Evolutionary conservation across 2,113 vertebrate genomes (phyloP).

Genomic region (Ahaetulla prasina): DNA sequence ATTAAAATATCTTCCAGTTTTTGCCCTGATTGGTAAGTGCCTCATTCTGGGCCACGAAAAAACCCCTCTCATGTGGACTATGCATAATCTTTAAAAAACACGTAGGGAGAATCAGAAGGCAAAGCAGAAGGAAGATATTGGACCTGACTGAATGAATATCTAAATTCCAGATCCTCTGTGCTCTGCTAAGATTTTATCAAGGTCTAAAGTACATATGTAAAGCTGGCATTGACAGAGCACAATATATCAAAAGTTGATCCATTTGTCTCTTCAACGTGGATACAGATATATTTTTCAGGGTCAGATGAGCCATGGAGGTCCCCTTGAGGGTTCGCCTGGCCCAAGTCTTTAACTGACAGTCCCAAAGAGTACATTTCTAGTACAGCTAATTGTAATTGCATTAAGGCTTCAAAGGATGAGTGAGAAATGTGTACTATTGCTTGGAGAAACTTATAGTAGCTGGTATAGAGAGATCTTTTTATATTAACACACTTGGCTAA

Average conservation of each 20-base stretch:
- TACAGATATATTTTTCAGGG: not conserved
- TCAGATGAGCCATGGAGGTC: not conserved
- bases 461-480: not conserved
- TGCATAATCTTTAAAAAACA: not conserved
- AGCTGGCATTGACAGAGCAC: not conserved
- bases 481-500: not conserved
- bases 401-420: not conserved
- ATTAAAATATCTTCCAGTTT: not conserved
- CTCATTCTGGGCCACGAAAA: not conserved
- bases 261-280: not conserved
- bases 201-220: not conserved
- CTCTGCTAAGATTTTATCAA: not conserved
- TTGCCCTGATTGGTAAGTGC: not conserved
- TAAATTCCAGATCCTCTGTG: not conserved
- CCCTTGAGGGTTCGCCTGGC: not conserved
- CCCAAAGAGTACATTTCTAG: not conserved
- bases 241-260: not conserved
- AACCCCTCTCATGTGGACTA: not conserved
- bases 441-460: not conserved
- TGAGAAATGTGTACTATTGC: not conserved
- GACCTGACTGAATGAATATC: not conserved
- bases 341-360: not conserved
- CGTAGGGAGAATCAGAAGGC: not conserved
- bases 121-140: not conserved
- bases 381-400: not conserved